Evolutionary conservation across 2,113 vertebrate genomes (phyloP).

Genomic region (Psilopsiagon aurifrons): DNA sequence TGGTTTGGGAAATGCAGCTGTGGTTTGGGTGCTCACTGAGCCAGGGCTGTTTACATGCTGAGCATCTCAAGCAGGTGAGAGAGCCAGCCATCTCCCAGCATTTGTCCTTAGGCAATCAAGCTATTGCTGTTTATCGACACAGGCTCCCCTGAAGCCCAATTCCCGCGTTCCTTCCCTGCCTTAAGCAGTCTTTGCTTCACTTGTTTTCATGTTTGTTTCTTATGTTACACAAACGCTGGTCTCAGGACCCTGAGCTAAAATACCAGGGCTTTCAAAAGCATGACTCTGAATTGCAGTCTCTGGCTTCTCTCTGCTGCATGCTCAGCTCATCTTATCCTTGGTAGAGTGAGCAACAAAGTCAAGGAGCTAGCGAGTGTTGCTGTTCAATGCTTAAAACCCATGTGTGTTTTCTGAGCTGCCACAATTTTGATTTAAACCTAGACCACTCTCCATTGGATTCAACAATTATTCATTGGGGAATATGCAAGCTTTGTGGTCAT

Average conservation of each 20-base stretch:
- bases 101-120: neutral
- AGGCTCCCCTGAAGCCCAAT: neutral
- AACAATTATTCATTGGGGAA: neutral
- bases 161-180: neutral
- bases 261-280: neutral
- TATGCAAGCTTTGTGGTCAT: neutral
- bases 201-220: slow-evolving; percentile 28
- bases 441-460: neutral
- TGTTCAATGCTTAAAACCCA: neutral
- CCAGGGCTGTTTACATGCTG: neutral
- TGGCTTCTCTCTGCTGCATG: neutral
- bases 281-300: neutral
- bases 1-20: neutral
- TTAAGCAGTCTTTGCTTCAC: slow-evolving; percentile 8
- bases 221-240: neutral
- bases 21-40: neutral
- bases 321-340: neutral
- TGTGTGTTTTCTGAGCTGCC: neutral
- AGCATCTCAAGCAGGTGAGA: slow-evolving; percentile 17
- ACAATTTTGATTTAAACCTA: neutral
- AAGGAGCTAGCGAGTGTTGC: neutral
- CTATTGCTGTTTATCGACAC: neutral
- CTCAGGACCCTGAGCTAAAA: neutral
- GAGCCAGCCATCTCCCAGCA: neutral
- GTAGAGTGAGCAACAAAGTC: neutral